Percentiles rank a stretch among this genome's conserved stretches.
phyloP scores from a whole-genome alignment of 23 tunicate species.

The Trididemnum miniatum region DNA sequence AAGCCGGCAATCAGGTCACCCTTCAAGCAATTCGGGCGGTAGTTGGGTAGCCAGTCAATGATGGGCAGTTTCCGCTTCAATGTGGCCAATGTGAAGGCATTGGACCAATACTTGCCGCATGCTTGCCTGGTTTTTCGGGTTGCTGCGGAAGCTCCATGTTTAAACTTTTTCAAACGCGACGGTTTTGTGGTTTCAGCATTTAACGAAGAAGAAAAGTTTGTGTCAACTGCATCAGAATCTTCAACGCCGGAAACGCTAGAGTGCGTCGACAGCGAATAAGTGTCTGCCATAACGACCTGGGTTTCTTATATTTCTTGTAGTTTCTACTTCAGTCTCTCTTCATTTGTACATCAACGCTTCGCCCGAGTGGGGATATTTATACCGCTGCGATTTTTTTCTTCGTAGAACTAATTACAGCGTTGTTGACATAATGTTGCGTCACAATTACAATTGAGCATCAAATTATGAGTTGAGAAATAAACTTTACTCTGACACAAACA shows the following conservation, averaged over 20 bases:
- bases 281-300: not conserved
- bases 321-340: too few relatives aligned
- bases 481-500: too few relatives aligned
- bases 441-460: too few relatives aligned
- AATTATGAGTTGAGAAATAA: too few relatives aligned
- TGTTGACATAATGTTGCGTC: too few relatives aligned
- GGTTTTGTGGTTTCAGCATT: not conserved
- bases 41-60: conserved; percentile 60
- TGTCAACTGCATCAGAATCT: conserved; percentile 1
- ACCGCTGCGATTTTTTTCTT: too few relatives aligned
- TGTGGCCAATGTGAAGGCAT: conserved; percentile 35
- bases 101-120: conserved; percentile 50
- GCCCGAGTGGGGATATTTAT: too few relatives aligned
- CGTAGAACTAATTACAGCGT: too few relatives aligned
- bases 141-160: conserved; percentile 26
- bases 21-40: conserved; percentile 32
- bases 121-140: conserved; percentile 7
- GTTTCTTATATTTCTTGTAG: too few relatives aligned
- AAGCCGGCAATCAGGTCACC: conserved; percentile 86
- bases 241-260: not conserved
- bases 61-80: conserved; percentile 51
- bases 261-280: not conserved
- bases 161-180: not conserved
- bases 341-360: too few relatives aligned
- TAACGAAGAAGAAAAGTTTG: not conserved